Evolutionary conservation across 2,888 invertebrate species (phyloP), one percentile per base, ranked within the genome.

Genomic region (Luffia ferchaultella): DNA sequence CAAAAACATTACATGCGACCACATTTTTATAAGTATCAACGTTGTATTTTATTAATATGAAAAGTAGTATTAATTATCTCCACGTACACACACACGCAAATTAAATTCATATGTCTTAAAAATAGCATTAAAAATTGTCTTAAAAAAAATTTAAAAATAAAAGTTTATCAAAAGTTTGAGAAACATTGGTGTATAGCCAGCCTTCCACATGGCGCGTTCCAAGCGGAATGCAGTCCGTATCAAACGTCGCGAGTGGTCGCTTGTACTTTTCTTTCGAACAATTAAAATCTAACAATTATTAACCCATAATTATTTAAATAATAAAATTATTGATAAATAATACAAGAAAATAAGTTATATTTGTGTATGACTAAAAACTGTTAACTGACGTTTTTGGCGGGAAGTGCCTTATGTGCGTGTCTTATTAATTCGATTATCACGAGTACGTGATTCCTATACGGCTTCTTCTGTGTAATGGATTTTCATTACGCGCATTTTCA

Each of bases 151-250:
- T n/a, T n/a, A n/a, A n/a, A n/a, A n/a, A n/a, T n/a, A n/a, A n/a
- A n/a, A n/a, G n/a, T n/a, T n/a, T n/a, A n/a, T n/a, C n/a, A 41
- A 56, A 48, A 67, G 65, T 67, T 78, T 76, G 73, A 72, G 76
- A 67, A 60, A 48, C 76, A 57, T 57, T 64, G 61, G 57, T 57
- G 51, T 53, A 60, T 64, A 62, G 64, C 64, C 66, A 62, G 62
- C 64, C 60, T 62, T 66, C 69, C 69, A 70, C 30, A 30, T 70
- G 69, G 70, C 66, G 58, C 54, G 56, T 58, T 57, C 57, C 55
- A 61, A 61, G 63, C 67, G 19, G 30, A 7, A 30, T 68, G 66
- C 62, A 63, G 64, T 75, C 68, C 59, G 63, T 62, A 62, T 61
- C 62, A 57, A 63, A 59, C 62, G 51, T 58, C 55, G 63, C 57